These are phyloP conservation scores for Brachyhypopomus gauderio DNA, from an alignment of 2,113 vertebrate species.

Conservation along the genomic window DNA sequence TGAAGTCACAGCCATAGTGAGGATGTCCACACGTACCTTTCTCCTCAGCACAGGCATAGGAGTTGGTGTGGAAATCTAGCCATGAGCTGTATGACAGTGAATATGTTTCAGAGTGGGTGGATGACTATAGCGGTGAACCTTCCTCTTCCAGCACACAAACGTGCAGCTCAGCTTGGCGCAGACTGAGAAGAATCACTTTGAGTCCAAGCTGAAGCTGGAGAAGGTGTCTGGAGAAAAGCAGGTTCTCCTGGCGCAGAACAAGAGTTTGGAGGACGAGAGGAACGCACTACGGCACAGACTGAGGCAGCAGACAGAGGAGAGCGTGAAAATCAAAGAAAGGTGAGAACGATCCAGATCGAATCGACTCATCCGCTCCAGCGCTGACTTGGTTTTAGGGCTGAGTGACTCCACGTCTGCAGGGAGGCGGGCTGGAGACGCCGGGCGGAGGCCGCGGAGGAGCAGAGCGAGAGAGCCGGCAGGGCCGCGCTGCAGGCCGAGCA, in stretches of 20 bases:
- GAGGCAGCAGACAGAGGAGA: constrained; percentile 67
- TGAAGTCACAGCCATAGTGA: background rate
- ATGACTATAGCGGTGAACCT: background rate
- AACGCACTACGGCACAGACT: constrained; percentile 65
- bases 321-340: constrained; percentile 69
- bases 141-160: constrained; percentile 58
- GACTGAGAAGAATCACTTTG: constrained; percentile 72
- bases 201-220: constrained; percentile 73
- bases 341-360: constrained; percentile 28
- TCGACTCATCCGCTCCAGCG: background rate
- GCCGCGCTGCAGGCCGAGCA: constrained; percentile 66
- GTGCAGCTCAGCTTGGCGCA: constrained; percentile 65
- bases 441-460: constrained; percentile 64
- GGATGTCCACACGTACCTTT: background rate
- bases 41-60: background rate
- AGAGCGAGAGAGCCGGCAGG: constrained; percentile 55
- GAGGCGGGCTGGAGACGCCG: constrained; percentile 62
- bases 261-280: constrained; percentile 62
- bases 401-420: constrained; percentile 17
- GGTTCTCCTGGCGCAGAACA: constrained; percentile 65
- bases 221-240: constrained; percentile 68
- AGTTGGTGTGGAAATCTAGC: background rate
- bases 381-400: background rate
- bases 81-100: no score
- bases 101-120: no score